A percentile compares a stretch with the other conserved stretches of the same genome.
Conservation (phyloP, 1,140 invertebrate species). For the Dendrolimus punctatus region DNA sequence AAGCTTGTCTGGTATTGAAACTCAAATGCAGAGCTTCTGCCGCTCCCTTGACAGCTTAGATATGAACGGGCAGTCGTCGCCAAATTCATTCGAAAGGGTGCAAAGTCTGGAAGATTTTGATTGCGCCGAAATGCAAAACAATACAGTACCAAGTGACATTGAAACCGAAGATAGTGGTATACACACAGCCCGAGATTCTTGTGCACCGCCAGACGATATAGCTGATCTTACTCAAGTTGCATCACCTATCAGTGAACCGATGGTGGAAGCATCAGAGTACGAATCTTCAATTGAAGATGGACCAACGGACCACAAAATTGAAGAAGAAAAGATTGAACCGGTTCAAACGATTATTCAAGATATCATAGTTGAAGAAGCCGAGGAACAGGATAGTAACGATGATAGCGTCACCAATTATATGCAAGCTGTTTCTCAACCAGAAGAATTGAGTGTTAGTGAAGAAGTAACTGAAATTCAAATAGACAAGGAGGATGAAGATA, state of each 20-base stretch:
- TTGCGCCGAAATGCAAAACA: conserved; percentile 67
- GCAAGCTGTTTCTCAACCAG: conserved; percentile 62
- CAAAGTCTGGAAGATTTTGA: conserved; percentile 78
- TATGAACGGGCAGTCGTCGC: conserved; percentile 64
- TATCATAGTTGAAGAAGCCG: conserved; percentile 45
- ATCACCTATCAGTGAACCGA: conserved; percentile 62
- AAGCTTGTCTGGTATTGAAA: conserved; percentile 54
- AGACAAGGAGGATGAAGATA: conserved; percentile 70
- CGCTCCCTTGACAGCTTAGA: conserved; percentile 79
- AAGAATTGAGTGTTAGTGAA: conserved; percentile 59
- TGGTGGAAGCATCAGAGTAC: conserved; percentile 62
- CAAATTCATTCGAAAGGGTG: conserved; percentile 76
- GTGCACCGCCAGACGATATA: conserved; percentile 82
- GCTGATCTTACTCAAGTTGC: conserved; percentile 68
- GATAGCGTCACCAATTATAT: conserved; percentile 61
- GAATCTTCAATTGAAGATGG: conserved; percentile 63
- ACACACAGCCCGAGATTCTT: conserved; percentile 84
- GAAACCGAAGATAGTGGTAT: conserved; percentile 88
- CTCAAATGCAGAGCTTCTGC: conserved; percentile 73
- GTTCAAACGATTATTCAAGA: conserved; percentile 34
- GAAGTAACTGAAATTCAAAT: conserved; percentile 64
- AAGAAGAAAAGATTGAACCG: conserved; percentile 30
- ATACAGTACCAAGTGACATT: conserved; percentile 74
- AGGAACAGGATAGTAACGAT: conserved; percentile 51
- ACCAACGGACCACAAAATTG: conserved; percentile 36